Base-by-base conservation (phyloP, 2,797 vertebrate species). In the Malacoctenus gilli region DNA sequence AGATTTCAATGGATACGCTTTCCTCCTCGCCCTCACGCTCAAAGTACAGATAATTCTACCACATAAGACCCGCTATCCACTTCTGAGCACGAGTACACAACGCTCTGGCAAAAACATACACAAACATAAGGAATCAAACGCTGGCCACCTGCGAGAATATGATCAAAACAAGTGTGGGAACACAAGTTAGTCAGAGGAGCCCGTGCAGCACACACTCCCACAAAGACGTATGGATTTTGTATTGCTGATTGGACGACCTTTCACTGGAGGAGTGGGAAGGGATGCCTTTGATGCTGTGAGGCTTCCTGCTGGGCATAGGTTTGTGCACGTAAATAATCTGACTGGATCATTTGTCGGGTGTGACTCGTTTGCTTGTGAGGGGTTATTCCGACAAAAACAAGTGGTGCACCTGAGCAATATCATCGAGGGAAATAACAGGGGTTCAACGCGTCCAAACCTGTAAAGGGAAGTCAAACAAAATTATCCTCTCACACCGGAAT, bases 1-100 rank as follows among this genome's bases (percentile, higher is more conserved):
- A 87, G 83, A 89, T 89, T 89, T 86, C 68, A 78, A 84, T 85
- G 85, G 85, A 87, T 82, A 79, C 64, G 74, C 82, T 86, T 84
- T 80, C 68, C 68, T 70, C 68, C 77, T 74, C 73, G 52, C 75
- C 62, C 84, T 82, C 83, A 70, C 42, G 60, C 62, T 84, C 20
- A 0, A 68, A 79, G 50, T 79, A 83, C 82, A 88, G 82, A 85
- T 83, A 78, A 83, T 67, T 79, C 78, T 43, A 56, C 38, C 60
- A 48, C 69, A 69, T 44, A 76, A 80, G 63, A 53, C 71, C 65
- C 54, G 53, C 70, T 66, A 60, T 65, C 60, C 70, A 80, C 63
- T 75, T 59, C 40, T 72, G 59, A 54, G 40, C 50, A 65, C 51
- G 47, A 78, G 53, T 59, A 39, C 21, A 67, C 38, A 60, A 34